Evolutionary conservation across 2,797 vertebrate species (phyloP).

Genomic region (Sorex maritimensis): DNA sequence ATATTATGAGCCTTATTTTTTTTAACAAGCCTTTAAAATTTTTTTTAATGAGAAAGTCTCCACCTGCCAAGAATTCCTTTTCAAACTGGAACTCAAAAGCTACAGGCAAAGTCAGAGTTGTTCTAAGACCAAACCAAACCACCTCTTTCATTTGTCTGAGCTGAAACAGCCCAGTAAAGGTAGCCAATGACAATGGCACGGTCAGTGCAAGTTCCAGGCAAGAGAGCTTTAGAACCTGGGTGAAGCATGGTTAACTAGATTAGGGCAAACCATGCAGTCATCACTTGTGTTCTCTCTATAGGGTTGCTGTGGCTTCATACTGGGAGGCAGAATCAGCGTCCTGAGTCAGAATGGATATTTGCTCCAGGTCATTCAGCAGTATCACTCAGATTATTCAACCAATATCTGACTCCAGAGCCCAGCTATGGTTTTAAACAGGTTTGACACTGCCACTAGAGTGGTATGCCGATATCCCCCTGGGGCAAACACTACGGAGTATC

Average conservation of each 20-base stretch:
- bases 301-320: neutral
- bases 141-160: neutral
- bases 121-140: conserved; percentile 14
- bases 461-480: neutral
- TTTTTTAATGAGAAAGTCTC: conserved; percentile 67
- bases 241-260: neutral
- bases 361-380: neutral
- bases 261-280: neutral
- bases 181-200: neutral
- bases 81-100: conserved; percentile 65
- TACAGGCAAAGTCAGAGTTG: conserved; percentile 38
- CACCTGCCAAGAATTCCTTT: conserved; percentile 72
- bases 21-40: conserved; percentile 54
- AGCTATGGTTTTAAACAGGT: neutral
- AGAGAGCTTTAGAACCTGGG: neutral
- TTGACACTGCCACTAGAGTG: neutral
- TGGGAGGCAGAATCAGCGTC: neutral
- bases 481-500: neutral
- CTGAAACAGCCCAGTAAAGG: neutral
- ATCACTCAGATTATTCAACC: neutral
- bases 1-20: neutral
- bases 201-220: neutral
- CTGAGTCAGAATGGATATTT: neutral
- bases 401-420: neutral
- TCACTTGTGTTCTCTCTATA: neutral